Evolutionary conservation across 2,797 vertebrate genomes (phyloP).

Genomic region (Melopsittacus undulatus): DNA sequence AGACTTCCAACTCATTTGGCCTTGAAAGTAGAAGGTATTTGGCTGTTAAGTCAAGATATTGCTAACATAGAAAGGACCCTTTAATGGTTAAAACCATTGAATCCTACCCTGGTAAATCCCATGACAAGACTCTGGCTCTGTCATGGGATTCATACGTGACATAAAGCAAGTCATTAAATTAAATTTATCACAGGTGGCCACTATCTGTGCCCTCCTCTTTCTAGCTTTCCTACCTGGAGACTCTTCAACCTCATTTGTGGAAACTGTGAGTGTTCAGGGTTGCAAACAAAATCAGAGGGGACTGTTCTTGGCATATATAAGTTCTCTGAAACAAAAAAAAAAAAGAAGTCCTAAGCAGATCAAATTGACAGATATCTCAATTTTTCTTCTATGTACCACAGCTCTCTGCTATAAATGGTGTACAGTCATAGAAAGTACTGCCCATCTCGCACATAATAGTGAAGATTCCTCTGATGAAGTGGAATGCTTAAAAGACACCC

Average conservation of each 20-base stretch:
- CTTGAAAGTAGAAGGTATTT: neutral
- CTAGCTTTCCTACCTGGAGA: neutral
- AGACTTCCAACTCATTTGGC: neutral
- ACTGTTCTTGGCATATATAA: neutral
- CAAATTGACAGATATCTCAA: neutral
- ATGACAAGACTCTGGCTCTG: neutral
- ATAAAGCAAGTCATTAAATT: neutral
- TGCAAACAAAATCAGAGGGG: neutral
- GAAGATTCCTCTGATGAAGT: neutral
- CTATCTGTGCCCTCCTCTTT: neutral
- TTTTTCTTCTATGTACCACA: neutral
- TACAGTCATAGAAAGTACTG: neutral
- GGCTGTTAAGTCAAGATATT: neutral
- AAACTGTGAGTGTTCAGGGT: neutral
- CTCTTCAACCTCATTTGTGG: neutral
- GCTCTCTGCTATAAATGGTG: neutral
- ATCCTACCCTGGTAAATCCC: neutral
- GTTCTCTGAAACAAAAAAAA: neutral
- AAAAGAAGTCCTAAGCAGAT: neutral
- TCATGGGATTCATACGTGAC: neutral
- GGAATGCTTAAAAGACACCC: neutral
- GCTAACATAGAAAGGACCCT: neutral
- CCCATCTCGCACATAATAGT: neutral
- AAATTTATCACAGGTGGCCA: neutral
- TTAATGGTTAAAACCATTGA: neutral